These are phyloP conservation scores for Danio tinwini DNA, from an alignment of 2,797 vertebrate species.

Conservation along the genomic window DNA sequence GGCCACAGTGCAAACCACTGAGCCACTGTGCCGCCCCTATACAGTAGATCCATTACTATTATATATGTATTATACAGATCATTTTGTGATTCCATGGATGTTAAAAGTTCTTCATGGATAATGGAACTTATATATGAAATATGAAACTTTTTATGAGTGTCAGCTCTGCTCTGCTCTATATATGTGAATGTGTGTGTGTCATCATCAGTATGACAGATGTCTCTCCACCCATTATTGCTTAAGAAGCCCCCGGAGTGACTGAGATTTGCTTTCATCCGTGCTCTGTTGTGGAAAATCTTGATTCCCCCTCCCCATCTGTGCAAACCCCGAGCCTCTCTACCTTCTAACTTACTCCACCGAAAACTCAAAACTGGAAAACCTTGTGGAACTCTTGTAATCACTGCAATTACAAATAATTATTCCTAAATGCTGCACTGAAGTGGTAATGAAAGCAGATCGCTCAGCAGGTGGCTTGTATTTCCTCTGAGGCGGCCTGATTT, in stretches of 20 bases:
- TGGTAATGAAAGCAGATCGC: slow-evolving; percentile 34
- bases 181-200: background rate
- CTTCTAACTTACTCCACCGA: slow-evolving; percentile 34
- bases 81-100: too few relatives aligned
- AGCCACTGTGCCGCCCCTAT: too few relatives aligned
- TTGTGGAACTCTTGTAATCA: slow-evolving; percentile 31
- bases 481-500: background rate
- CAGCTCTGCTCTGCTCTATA: background rate
- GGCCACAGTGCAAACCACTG: too few relatives aligned
- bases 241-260: slow-evolving; percentile 33
- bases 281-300: slow-evolving; percentile 39
- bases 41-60: too few relatives aligned
- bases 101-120: too few relatives aligned
- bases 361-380: slow-evolving; percentile 18
- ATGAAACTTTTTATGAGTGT: too few relatives aligned
- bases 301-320: background rate
- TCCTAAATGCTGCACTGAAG: slow-evolving; percentile 24
- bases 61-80: too few relatives aligned
- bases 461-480: slow-evolving; percentile 37
- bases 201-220: slow-evolving; percentile 40
- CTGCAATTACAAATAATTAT: slow-evolving; percentile 51
- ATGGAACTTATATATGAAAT: too few relatives aligned
- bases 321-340: background rate
- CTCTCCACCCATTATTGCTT: slow-evolving; percentile 12
- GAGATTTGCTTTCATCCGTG: slow-evolving; percentile 31